Evolutionary conservation across 2,113 vertebrate genomes (phyloP).

Genomic region (Pterocles gutturalis): DNA sequence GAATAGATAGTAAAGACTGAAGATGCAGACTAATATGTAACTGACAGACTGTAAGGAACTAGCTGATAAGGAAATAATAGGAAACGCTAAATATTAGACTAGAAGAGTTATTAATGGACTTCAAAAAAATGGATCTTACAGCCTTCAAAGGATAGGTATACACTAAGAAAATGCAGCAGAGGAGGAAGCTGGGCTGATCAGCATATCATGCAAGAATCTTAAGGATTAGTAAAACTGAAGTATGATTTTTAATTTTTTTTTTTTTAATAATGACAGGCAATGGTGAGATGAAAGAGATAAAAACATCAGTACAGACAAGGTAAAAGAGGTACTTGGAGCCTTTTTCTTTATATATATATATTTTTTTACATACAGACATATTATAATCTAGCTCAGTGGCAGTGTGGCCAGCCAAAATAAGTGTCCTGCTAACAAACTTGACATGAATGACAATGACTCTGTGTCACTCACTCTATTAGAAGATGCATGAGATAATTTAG

Average conservation of each 20-base stretch:
- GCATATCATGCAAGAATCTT: not conserved
- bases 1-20: not conserved
- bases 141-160: not conserved
- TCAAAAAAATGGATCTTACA: rapidly evolving
- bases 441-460: not conserved
- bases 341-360: not conserved
- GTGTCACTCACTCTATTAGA: not conserved
- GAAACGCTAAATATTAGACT: not conserved
- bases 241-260: not conserved
- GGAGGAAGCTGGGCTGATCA: not conserved
- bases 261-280: not conserved
- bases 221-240: not conserved
- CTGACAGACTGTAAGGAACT: not conserved
- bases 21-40: not conserved
- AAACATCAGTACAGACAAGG: not conserved
- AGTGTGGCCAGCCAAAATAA: not conserved
- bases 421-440: not conserved
- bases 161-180: not conserved
- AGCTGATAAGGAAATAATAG: not conserved
- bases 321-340: not conserved
- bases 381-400: not conserved
- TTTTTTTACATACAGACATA: not conserved
- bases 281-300: not conserved
- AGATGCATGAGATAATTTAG: not conserved
- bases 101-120: not conserved